Percentiles rank a stretch among this genome's conserved stretches.
Evolutionary conservation across 2,113 vertebrate genomes (phyloP).

Genomic region (Ramphastos sulfuratus): DNA sequence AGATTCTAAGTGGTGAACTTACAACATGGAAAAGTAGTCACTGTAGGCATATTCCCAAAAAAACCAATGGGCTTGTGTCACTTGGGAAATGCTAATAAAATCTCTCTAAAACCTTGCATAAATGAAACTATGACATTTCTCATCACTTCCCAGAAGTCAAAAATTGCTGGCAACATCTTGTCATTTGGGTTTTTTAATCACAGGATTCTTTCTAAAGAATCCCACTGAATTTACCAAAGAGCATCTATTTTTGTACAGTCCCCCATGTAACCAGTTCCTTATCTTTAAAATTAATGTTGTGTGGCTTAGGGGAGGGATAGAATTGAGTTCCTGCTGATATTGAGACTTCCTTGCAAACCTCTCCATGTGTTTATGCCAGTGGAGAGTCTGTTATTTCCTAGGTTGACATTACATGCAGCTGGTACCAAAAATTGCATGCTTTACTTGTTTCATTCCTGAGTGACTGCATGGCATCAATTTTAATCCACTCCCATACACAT

Average conservation of each 20-base stretch:
- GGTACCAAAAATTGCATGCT: not conserved
- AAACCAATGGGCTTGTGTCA: not conserved
- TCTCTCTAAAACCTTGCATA: not conserved
- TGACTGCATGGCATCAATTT: not conserved
- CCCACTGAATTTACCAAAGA: not conserved
- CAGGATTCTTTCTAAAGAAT: not conserved
- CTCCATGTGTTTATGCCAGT: not conserved
- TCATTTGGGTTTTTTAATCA: not conserved
- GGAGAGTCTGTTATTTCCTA: not conserved
- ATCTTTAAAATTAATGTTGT: not conserved
- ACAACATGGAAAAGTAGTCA: not conserved
- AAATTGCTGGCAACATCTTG: not conserved
- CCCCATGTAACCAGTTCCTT: not conserved
- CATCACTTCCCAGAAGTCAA: not conserved
- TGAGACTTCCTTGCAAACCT: not conserved
- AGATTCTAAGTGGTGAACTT: not conserved
- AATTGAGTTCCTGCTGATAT: not conserved
- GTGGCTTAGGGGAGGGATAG: not conserved
- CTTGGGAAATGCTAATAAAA: not conserved
- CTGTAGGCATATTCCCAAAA: not conserved
- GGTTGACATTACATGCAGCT: not conserved
- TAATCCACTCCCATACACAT: not conserved
- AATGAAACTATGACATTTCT: not conserved
- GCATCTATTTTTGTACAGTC: not conserved
- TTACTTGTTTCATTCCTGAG: not conserved